Evolutionary conservation across 2,888 invertebrate species (phyloP).

Genomic region (Dasypogon diadema): DNA sequence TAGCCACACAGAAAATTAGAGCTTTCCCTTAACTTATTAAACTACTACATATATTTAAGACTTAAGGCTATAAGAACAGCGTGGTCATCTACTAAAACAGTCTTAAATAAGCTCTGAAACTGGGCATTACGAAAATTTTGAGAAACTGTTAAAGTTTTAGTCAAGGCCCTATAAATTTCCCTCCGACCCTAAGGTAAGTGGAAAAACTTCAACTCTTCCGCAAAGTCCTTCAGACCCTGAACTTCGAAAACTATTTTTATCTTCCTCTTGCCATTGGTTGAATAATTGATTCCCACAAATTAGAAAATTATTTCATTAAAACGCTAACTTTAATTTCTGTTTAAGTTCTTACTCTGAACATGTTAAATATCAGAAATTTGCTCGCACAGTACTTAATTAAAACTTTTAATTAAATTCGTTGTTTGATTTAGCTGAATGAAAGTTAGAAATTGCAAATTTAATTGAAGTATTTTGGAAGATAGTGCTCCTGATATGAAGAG

Average conservation of each 20-base stretch:
- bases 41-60: no score
- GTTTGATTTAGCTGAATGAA: neutral
- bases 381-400: neutral
- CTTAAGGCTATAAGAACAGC: no score
- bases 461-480: neutral
- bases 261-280: neutral
- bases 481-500: neutral
- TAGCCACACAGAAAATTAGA: no score
- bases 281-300: neutral
- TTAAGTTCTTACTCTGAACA: neutral
- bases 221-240: neutral
- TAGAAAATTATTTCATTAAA: neutral
- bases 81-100: no score
- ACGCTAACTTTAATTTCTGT: neutral
- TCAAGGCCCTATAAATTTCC: no score
- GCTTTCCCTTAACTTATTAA: no score
- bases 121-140: no score
- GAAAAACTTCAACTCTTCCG: no score
- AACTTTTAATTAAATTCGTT: slow-evolving; percentile 3
- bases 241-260: neutral
- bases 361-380: neutral
- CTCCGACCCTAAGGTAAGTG: no score
- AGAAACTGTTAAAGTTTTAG: no score
- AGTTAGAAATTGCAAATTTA: neutral
- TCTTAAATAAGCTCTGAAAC: no score